These are phyloP conservation scores for Ligdia adustata DNA, from an alignment of 2,888 invertebrate genomes.

Conservation along the genomic window DNA sequence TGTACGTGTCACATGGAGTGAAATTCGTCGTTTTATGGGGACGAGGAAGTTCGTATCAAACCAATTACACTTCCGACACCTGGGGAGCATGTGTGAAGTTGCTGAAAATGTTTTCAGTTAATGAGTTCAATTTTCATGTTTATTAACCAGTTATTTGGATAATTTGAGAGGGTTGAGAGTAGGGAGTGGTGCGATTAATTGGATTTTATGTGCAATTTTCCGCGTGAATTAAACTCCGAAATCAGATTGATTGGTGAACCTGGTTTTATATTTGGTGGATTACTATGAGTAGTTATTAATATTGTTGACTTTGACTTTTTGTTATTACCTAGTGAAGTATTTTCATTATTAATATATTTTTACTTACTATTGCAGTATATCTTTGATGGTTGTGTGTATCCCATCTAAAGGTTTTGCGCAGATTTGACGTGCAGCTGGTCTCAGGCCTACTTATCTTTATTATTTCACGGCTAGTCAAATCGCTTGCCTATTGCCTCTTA, in stretches of 20 bases:
- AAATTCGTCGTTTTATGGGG: conserved; percentile 3
- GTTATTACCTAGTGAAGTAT: no score
- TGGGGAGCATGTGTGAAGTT: conserved; percentile 23
- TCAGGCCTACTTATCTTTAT: no score
- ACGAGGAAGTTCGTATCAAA: conserved; percentile 24
- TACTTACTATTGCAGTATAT: no score
- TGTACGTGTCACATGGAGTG: conserved; percentile 1
- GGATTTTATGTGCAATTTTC: conserved; percentile 10
- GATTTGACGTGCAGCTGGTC: no score
- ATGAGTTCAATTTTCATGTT: conserved; percentile 27
- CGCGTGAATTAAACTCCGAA: background rate
- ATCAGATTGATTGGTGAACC: background rate
- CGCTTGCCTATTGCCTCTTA: no score
- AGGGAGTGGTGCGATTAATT: conserved; percentile 8
- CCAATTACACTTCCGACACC: conserved; percentile 31
- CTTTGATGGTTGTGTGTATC: no score
- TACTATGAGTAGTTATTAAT: no score
- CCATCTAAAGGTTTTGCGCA: no score
- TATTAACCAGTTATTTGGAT: conserved; percentile 20
- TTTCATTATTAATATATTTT: no score
- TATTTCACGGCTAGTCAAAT: no score
- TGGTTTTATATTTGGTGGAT: background rate
- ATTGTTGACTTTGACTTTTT: no score
- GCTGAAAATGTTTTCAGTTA: conserved; percentile 21
- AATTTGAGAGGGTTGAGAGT: conserved; percentile 13